Evolutionary conservation across 2,797 vertebrate genomes (phyloP).

Genomic region (Fringilla coelebs): DNA sequence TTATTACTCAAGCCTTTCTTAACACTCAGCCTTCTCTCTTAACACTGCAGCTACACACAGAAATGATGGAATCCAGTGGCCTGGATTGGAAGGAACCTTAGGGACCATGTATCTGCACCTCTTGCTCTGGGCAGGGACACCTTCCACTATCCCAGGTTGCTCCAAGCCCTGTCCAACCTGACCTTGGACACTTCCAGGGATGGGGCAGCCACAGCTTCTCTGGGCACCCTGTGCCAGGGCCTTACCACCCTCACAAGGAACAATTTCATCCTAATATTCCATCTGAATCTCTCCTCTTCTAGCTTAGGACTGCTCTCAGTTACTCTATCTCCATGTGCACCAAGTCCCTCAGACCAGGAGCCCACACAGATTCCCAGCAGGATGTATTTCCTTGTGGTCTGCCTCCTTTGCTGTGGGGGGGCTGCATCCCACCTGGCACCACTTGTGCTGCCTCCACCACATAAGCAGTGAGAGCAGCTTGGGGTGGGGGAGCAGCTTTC

Average conservation of each 20-base stretch:
- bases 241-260: neutral
- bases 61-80: neutral
- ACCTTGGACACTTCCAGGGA: neutral
- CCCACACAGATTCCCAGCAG: neutral
- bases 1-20: neutral
- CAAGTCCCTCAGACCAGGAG: rapidly evolving
- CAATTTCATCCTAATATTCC: neutral
- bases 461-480: neutral
- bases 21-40: neutral
- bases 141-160: neutral
- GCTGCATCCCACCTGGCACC: neutral
- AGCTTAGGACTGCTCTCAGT: neutral
- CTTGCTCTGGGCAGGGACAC: neutral
- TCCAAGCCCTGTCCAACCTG: neutral
- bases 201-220: neutral
- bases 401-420: neutral
- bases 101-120: neutral
- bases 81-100: neutral
- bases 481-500: neutral
- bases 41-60: neutral
- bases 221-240: neutral
- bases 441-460: neutral
- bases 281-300: neutral
- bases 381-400: neutral
- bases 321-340: rapidly evolving